phyloP scores from a whole-genome alignment of 2,888 invertebrate species.

The Falcaria lacertinaria region DNA sequence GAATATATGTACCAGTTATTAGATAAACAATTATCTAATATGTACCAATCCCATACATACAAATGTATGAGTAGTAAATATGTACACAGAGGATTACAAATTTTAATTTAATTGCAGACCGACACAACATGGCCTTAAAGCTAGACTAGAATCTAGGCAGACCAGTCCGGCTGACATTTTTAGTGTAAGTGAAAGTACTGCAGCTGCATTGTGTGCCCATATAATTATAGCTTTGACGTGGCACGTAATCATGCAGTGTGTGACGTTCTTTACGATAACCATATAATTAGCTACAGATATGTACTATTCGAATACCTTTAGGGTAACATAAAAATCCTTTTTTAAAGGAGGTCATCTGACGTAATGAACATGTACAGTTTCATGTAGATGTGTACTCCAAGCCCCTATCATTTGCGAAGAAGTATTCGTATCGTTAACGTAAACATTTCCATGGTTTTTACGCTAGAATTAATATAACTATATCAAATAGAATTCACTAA shows the following conservation, averaged over 20 bases:
- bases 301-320: background rate
- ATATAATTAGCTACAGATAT: background rate
- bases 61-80: no score
- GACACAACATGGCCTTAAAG: background rate
- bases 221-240: background rate
- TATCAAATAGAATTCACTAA: no score
- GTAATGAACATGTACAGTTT: background rate
- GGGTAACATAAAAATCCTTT: background rate
- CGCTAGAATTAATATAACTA: no score
- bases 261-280: background rate
- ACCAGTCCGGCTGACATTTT: slow-evolving; percentile 3
- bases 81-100: background rate
- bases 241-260: background rate
- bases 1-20: no score
- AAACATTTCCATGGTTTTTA: no score
- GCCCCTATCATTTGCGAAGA: no score
- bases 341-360: no score
- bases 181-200: slow-evolving; percentile 1
- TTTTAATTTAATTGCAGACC: background rate
- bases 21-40: no score
- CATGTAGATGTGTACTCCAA: no score
- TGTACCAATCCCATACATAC: background rate
- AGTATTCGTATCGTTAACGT: no score
- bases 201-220: background rate
- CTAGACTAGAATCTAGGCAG: background rate